A percentile compares a stretch with the other conserved stretches of the same genome.
phyloP scores from a whole-genome alignment of 2,113 vertebrate species.

The Haplochromis burtoni region DNA sequence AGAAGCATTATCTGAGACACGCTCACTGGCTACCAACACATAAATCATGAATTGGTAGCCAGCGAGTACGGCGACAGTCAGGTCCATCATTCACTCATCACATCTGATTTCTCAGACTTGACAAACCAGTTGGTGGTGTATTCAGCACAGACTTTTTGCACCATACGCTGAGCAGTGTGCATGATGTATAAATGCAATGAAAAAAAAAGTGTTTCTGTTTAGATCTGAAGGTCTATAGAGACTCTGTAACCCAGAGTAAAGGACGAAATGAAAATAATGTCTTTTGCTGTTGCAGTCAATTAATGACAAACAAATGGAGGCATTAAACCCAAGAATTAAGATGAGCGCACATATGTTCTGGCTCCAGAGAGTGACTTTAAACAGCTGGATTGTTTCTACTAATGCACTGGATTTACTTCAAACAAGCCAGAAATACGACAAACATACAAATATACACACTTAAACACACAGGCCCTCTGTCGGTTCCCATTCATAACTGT shows the following conservation, averaged over 20 bases:
- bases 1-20: background rate
- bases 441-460: background rate
- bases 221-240: background rate
- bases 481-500: background rate
- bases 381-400: constrained; percentile 6
- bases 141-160: background rate
- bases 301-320: background rate
- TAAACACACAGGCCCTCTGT: background rate
- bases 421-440: background rate
- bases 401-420: constrained; percentile 29
- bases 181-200: background rate
- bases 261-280: background rate
- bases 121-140: background rate
- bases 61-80: background rate
- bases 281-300: background rate
- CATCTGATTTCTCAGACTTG: background rate
- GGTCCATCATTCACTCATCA: background rate
- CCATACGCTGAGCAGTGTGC: background rate
- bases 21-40: background rate
- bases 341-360: background rate
- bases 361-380: background rate
- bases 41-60: background rate
- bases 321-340: background rate
- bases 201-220: fast-evolving
- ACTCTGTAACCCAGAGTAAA: background rate